Evolutionary conservation across 64 coral and sea anemone genomes (phyloP).

Genomic region (Acropora tenuis): DNA sequence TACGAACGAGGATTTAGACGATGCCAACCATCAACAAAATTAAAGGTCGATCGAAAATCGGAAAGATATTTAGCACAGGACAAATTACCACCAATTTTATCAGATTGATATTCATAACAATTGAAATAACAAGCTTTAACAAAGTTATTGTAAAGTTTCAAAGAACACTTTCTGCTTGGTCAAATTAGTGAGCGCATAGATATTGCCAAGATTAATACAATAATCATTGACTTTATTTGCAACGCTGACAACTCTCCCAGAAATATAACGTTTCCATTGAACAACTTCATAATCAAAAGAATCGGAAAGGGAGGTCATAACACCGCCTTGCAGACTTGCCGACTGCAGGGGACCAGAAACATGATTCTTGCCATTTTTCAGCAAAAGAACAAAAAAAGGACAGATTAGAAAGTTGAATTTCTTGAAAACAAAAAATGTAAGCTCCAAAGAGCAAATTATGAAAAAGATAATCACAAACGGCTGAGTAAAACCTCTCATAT

Average conservation of each 20-base stretch:
- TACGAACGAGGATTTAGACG: background rate
- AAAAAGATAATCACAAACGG: background rate
- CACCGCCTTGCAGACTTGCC: background rate
- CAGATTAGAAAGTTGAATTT: background rate
- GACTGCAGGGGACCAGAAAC: conserved; percentile 4
- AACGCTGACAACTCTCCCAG: background rate
- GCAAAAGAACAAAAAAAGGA: background rate
- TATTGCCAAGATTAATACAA: background rate
- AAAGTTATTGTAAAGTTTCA: background rate
- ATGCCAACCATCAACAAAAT: conserved; percentile 20
- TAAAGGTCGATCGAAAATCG: background rate
- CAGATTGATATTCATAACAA: background rate
- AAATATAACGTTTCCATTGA: background rate
- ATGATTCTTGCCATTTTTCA: background rate
- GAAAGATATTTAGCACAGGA: background rate
- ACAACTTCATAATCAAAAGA: background rate
- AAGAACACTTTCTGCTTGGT: background rate
- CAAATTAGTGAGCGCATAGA: background rate
- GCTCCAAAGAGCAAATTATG: background rate
- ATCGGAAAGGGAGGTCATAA: background rate
- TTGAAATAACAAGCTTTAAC: background rate
- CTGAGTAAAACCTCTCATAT: background rate
- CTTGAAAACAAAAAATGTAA: background rate
- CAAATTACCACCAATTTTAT: background rate
- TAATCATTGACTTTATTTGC: too few species aligned